phyloP scores from a whole-genome alignment of 2,797 vertebrate genomes.

The Fundulus diaphanus region DNA sequence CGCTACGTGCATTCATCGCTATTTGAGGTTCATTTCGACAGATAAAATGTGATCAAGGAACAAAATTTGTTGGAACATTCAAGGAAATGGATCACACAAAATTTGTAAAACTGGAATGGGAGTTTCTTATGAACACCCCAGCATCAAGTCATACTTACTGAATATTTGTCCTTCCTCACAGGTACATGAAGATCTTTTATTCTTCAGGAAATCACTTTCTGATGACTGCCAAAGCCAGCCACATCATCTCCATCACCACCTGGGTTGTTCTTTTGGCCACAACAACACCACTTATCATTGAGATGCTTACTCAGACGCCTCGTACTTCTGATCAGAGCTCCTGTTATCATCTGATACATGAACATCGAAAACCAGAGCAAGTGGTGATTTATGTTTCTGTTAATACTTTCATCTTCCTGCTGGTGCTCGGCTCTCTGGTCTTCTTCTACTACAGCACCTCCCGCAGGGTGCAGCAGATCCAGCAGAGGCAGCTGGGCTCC shows the following conservation, averaged over 20 bases:
- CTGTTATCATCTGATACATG: background rate
- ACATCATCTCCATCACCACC: constrained; percentile 45
- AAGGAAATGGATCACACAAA: too few species aligned
- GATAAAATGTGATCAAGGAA: too few species aligned
- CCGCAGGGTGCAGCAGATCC: too few species aligned
- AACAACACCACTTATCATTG: background rate
- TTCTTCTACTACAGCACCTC: too few species aligned
- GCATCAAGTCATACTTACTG: too few species aligned
- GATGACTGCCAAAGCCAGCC: too few species aligned
- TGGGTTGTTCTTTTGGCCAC: constrained; percentile 38
- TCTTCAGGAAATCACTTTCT: constrained; percentile 42
- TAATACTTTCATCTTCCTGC: background rate
- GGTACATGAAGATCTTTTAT: constrained; percentile 77
- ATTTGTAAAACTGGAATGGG: too few species aligned
- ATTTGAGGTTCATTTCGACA: too few species aligned
- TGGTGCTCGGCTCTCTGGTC: background rate
- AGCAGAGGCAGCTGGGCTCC: too few species aligned
- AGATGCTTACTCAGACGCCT: background rate
- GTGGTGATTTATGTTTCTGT: fast-evolving
- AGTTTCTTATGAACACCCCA: too few species aligned
- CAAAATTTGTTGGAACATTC: too few species aligned
- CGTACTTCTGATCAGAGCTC: background rate
- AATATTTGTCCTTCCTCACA: constrained; percentile 22
- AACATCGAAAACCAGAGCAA: background rate
- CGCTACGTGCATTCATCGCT: too few species aligned